Percentiles rank a stretch among this genome's conserved stretches.
These are phyloP conservation scores for Datnioides undecimradiatus DNA, from an alignment of 2,113 vertebrate genomes.

Conservation along the genomic window DNA sequence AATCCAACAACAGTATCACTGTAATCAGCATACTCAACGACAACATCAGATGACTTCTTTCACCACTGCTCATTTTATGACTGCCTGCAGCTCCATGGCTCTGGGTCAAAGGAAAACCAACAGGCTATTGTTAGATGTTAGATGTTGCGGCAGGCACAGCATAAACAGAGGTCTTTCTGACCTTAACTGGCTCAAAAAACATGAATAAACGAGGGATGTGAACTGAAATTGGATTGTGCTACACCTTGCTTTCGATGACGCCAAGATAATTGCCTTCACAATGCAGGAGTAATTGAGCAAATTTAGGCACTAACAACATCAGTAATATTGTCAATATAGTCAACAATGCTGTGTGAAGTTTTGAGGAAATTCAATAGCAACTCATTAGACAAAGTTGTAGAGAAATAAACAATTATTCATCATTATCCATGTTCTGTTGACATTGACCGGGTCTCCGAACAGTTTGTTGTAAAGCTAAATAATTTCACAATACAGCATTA, in stretches of 20 bases:
- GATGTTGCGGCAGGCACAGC: conserved; percentile 1
- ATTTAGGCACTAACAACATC: conserved; percentile 53
- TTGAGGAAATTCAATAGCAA: conserved; percentile 47
- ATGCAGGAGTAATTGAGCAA: conserved; percentile 39
- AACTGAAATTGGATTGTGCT: conserved; percentile 34
- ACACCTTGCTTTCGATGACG: conserved; percentile 19
- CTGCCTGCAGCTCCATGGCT: conserved; percentile 21
- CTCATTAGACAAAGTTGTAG: conserved; percentile 17
- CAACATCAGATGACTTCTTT: conserved; percentile 38
- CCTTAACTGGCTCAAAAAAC: conserved; percentile 35
- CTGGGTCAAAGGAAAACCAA: conserved; percentile 44
- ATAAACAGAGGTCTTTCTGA: conserved; percentile 42
- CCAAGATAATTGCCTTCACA: conserved; percentile 46
- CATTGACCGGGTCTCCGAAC: background rate
- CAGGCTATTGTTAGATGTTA: conserved; percentile 29
- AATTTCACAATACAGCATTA: background rate
- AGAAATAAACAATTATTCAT: conserved; percentile 28
- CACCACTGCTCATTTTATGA: conserved; percentile 12
- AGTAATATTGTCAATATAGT: conserved; percentile 44
- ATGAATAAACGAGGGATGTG: conserved; percentile 42
- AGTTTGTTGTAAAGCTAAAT: conserved; percentile 2
- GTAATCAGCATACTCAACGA: conserved; percentile 15
- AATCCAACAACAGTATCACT: conserved; percentile 22
- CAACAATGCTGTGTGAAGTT: conserved; percentile 11
- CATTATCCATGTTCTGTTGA: background rate